A percentile compares a stretch with the other conserved stretches of the same genome.
Evolutionary conservation across 2,888 invertebrate genomes (phyloP).

Genomic region (Tridacna crocea): DNA sequence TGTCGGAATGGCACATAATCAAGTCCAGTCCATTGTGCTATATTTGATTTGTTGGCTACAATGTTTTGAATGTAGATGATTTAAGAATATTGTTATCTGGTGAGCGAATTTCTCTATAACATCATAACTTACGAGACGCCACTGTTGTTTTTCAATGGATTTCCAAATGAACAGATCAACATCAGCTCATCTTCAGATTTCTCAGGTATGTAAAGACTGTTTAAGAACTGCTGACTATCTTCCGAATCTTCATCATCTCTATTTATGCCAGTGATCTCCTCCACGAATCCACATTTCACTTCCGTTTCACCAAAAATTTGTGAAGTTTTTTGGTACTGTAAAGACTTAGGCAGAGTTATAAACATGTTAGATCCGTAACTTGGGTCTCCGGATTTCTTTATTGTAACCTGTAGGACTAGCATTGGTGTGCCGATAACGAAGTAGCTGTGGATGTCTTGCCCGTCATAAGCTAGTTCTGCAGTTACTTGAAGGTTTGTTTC

Average conservation of each 20-base stretch:
- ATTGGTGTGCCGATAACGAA: constrained; percentile 64
- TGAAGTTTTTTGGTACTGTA: constrained; percentile 52
- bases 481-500: constrained; percentile 60
- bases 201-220: constrained; percentile 38
- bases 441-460: constrained; percentile 19
- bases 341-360: constrained; percentile 58
- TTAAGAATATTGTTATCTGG: no score
- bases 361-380: constrained; percentile 69
- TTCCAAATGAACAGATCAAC: constrained; percentile 56
- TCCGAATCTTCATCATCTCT: neutral
- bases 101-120: no score
- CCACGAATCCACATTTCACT: constrained; percentile 52
- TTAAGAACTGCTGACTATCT: constrained; percentile 1
- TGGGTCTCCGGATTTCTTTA: constrained; percentile 67
- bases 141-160: constrained; percentile 48
- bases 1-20: no score
- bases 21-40: no score
- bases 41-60: no score
- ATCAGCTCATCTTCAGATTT: constrained; percentile 45
- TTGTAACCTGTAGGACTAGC: constrained; percentile 61
- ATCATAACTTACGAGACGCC: constrained; percentile 37
- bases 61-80: no score
- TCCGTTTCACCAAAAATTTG: constrained; percentile 57
- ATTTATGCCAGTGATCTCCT: neutral
- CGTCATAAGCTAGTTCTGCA: constrained; percentile 38